Conservation (phyloP, 2,113 vertebrate genomes). For the Condylura cristata region DNA sequence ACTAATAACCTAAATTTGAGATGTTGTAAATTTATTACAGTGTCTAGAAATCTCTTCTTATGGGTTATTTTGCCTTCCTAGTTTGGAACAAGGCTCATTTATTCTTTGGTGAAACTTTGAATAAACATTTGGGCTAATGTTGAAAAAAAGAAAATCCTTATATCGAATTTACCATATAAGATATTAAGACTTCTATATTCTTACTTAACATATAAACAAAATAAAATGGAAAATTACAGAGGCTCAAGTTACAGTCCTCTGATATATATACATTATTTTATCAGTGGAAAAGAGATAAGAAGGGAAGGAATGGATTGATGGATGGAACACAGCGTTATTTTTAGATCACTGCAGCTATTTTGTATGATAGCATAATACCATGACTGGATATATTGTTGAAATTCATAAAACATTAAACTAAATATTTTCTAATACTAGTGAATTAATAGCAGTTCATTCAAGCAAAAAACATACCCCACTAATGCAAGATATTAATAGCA, state of each 20-base stretch:
- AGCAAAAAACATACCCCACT: neutral
- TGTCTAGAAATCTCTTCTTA: neutral
- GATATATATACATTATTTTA: neutral
- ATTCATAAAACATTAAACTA: neutral
- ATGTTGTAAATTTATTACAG: neutral
- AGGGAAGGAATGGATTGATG: no score
- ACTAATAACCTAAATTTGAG: neutral
- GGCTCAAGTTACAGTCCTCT: neutral
- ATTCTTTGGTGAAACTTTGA: neutral
- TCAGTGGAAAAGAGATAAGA: rapidly evolving
- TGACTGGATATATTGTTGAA: neutral
- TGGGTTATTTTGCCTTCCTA: neutral
- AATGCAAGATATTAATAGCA: neutral
- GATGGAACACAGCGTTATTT: neutral
- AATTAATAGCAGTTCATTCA: neutral
- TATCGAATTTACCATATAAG: neutral
- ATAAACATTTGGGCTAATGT: neutral
- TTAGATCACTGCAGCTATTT: neutral
- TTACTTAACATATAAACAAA: neutral
- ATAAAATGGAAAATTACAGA: neutral
- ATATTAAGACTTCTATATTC: neutral
- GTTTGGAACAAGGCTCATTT: neutral
- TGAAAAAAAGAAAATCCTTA: neutral
- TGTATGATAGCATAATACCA: no score
- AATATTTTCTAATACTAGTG: neutral